These are phyloP conservation scores for Drosophila persimilis DNA, from an alignment of 1,140 invertebrate species.

Conservation along the genomic window DNA sequence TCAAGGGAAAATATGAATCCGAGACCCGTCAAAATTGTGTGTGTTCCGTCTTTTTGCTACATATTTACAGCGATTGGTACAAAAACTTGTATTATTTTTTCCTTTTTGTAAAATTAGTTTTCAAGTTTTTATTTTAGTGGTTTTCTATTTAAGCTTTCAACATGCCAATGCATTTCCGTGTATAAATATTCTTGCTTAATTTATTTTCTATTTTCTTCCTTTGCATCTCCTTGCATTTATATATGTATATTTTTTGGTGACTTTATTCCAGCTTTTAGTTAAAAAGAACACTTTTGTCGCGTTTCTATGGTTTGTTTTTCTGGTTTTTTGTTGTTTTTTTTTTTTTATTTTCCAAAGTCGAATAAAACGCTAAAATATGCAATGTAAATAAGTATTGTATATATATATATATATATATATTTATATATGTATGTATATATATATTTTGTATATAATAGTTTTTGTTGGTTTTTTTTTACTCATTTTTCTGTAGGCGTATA, in stretches of 20 bases:
- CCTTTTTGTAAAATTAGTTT: conserved; percentile 46
- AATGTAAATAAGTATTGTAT: conserved; percentile 73
- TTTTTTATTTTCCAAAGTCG: conserved; percentile 43
- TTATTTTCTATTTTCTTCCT: conserved; percentile 34
- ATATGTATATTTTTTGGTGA: conserved; percentile 1
- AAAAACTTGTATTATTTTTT: conserved; percentile 28
- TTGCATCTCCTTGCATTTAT: conserved; percentile 22
- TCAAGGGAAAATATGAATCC: conserved; percentile 7
- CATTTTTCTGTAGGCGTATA: conserved; percentile 59
- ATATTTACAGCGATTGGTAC: conserved; percentile 67
- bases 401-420: conserved; percentile 53
- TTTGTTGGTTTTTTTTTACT: conserved; percentile 39
- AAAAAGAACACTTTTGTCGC: conserved; percentile 66
- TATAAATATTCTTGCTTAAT: conserved; percentile 61
- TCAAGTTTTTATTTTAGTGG: conserved; percentile 14
- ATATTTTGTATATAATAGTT: conserved; percentile 68
- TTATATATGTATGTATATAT: conserved; percentile 47
- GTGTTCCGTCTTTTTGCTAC: conserved; percentile 43
- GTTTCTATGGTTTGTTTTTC: conserved; percentile 44
- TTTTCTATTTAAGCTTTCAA: conserved; percentile 52
- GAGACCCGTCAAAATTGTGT: conserved; percentile 9
- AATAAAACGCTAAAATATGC: conserved; percentile 75
- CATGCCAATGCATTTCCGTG: conserved; percentile 48
- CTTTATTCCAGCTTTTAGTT: conserved; percentile 38
- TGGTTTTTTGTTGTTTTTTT: conserved; percentile 25